phyloP scores from a whole-genome alignment of 2,888 invertebrate genomes.

The Notodonta dromedarius region DNA sequence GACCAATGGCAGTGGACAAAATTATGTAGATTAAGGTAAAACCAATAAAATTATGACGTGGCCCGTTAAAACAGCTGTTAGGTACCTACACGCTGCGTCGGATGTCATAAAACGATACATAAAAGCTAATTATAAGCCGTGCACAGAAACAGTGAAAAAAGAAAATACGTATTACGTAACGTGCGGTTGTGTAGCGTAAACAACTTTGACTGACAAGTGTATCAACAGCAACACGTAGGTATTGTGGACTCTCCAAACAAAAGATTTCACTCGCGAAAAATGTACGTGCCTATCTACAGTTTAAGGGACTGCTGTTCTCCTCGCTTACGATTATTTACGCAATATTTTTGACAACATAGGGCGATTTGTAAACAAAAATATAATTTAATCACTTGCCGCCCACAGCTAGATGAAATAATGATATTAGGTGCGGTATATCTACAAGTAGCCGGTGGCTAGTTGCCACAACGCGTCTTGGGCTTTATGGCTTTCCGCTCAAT shows the following conservation, averaged over 20 bases:
- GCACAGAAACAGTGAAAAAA: slow-evolving; percentile 41
- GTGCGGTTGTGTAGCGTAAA: slow-evolving; percentile 40
- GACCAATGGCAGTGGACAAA: slow-evolving; percentile 17
- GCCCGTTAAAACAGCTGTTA: slow-evolving; percentile 61
- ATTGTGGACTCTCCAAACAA: slow-evolving; percentile 5
- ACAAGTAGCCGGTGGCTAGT: slow-evolving; percentile 30
- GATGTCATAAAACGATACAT: slow-evolving; percentile 74
- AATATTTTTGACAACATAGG: not conserved
- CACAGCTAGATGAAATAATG: slow-evolving; percentile 26
- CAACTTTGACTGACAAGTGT: slow-evolving; percentile 27
- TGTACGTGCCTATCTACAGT: not conserved
- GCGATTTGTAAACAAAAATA: slow-evolving; percentile 20
- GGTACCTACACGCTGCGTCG: slow-evolving; percentile 58
- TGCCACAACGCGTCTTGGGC: slow-evolving; percentile 53
- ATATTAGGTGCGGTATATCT: slow-evolving; percentile 15
- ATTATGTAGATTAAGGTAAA: slow-evolving; percentile 49
- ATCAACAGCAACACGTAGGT: not conserved
- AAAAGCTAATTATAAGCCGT: slow-evolving; percentile 72
- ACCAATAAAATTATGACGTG: slow-evolving; percentile 64
- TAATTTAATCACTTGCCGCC: slow-evolving; percentile 18
- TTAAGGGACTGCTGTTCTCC: slow-evolving; percentile 5
- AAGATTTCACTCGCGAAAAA: slow-evolving; percentile 13
- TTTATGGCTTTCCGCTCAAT: slow-evolving; percentile 49
- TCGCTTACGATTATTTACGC: not conserved
- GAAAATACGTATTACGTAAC: slow-evolving; percentile 33